Evolutionary conservation across 2,888 invertebrate species (phyloP).

Genomic region (Chorisops tibialis): DNA sequence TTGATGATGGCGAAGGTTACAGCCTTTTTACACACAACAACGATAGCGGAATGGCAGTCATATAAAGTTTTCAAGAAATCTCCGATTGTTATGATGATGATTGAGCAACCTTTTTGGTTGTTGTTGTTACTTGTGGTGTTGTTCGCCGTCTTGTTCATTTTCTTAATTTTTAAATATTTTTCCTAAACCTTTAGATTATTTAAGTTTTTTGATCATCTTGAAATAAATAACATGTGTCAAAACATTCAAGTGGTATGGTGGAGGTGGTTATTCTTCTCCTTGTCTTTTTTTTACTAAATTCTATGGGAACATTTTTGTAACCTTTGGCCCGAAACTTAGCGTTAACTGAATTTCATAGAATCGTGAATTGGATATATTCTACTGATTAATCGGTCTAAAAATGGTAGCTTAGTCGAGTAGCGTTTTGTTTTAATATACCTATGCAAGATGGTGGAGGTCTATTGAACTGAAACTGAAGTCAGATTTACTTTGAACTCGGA

Average conservation of each 20-base stretch:
- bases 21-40: not conserved
- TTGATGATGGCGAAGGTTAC: constrained; percentile 24
- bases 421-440: too few species aligned
- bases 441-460: too few species aligned
- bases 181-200: constrained; percentile 20
- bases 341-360: constrained; percentile 21
- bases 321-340: constrained; percentile 6
- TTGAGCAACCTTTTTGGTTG: constrained; percentile 19
- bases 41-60: constrained; percentile 19
- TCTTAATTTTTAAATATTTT: constrained; percentile 17
- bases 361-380: constrained; percentile 13
- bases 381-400: not conserved
- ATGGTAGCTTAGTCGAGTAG: too few species aligned
- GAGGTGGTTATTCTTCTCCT: constrained; percentile 5
- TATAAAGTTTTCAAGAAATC: constrained; percentile 19
- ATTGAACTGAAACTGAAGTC: too few species aligned
- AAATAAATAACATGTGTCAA: constrained; percentile 25
- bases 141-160: not conserved
- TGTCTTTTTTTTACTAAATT: not conserved
- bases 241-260: constrained; percentile 9
- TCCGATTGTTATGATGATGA: constrained; percentile 21
- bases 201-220: constrained; percentile 20
- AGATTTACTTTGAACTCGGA: too few species aligned
- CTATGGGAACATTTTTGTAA: constrained; percentile 16
- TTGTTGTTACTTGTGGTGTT: constrained; percentile 10